Evolutionary conservation across 2,888 invertebrate species (phyloP).

Genomic region (Eupsilia transversa): DNA sequence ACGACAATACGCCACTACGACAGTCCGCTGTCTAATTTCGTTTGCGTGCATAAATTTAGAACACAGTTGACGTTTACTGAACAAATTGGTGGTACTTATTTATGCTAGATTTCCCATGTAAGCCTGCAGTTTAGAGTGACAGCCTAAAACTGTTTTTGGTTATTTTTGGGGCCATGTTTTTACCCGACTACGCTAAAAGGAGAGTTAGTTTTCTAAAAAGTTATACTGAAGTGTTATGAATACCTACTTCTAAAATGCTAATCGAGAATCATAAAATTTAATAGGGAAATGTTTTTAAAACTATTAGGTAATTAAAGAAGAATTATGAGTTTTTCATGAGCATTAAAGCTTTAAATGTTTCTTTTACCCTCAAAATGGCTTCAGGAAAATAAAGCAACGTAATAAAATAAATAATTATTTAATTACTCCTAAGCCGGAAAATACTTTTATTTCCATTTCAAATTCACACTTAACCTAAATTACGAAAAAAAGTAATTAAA

Average conservation of each 20-base stretch:
- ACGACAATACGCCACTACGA: constrained; percentile 35
- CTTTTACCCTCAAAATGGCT: constrained; percentile 7
- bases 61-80: constrained; percentile 54
- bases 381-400: constrained; percentile 21
- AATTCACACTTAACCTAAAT: background rate
- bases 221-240: background rate
- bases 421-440: constrained; percentile 14
- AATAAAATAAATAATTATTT: constrained; percentile 48
- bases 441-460: constrained; percentile 19
- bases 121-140: constrained; percentile 21
- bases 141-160: background rate
- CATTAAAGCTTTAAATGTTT: constrained; percentile 15
- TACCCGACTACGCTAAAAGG: background rate
- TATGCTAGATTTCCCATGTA: constrained; percentile 31
- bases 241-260: background rate
- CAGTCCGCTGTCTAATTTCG: constrained; percentile 56
- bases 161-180: background rate
- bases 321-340: constrained; percentile 19
- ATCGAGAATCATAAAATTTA: constrained; percentile 10
- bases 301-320: constrained; percentile 37
- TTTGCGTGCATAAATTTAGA: constrained; percentile 65
- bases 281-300: constrained; percentile 5
- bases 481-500: constrained; percentile 11
- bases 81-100: constrained; percentile 61
- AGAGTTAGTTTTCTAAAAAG: background rate